A percentile compares a stretch with the other conserved stretches of the same genome.
phyloP scores from a whole-genome alignment of 2,113 vertebrate genomes.

The Dipodomys spectabilis region DNA sequence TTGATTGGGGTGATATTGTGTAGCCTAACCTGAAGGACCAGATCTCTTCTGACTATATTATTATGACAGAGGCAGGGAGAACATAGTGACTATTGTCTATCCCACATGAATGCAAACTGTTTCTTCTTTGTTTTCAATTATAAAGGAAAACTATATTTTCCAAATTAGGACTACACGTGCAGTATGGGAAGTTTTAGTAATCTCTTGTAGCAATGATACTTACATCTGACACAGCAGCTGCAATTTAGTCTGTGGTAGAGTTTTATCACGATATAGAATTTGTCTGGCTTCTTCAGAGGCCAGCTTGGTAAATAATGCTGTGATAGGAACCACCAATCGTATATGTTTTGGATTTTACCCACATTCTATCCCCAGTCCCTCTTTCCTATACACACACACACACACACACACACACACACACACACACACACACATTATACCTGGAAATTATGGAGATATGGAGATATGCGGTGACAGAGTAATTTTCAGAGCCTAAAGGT shows the following conservation, averaged over 20 bases:
- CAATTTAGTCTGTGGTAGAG: not conserved
- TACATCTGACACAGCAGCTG: not conserved
- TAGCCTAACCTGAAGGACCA: not conserved
- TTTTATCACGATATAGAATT: not conserved
- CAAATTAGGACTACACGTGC: not conserved
- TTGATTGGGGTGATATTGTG: not conserved
- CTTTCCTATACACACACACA: not conserved
- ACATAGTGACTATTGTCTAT: not conserved
- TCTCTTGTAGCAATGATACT: not conserved
- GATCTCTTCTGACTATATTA: not conserved
- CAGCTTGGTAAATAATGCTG: not conserved
- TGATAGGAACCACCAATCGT: not conserved
- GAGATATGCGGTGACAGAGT: not conserved
- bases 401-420: not conserved
- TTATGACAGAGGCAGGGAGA: not conserved
- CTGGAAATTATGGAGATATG: not conserved
- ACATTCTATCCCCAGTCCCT: too few relatives aligned
- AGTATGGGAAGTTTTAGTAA: not conserved
- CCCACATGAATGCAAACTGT: not conserved
- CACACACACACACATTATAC: not conserved
- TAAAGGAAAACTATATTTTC: not conserved
- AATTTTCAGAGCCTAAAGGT: not conserved
- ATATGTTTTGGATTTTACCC: not conserved
- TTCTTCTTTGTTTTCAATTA: not conserved
- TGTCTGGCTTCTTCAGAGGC: not conserved